phyloP scores from a whole-genome alignment of 2,888 invertebrate genomes.

The Linnaemya vulpina region DNA sequence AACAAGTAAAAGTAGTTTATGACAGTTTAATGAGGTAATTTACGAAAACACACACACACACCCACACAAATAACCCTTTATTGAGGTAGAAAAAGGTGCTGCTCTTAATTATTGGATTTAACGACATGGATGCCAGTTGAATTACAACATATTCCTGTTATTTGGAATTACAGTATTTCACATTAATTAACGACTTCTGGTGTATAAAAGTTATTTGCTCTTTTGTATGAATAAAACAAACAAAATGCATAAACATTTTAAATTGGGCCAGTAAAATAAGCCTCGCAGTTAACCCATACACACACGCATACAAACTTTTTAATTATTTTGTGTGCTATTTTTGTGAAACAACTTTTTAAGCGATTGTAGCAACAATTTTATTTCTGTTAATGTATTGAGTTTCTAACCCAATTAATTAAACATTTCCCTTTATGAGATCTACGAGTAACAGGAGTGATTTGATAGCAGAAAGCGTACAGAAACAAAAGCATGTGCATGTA shows the following conservation, averaged over 20 bases:
- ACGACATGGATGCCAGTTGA: background rate
- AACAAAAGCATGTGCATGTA: background rate
- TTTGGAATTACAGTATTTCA: background rate
- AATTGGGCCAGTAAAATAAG: background rate
- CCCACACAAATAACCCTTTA: conserved; percentile 1
- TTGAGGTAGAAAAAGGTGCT: background rate
- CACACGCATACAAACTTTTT: background rate
- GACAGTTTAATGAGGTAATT: background rate
- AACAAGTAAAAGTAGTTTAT: background rate
- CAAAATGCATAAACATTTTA: background rate
- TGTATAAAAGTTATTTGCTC: background rate
- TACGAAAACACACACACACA: background rate
- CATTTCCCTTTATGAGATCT: background rate
- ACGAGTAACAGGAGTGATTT: background rate
- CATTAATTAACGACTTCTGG: conserved; percentile 1
- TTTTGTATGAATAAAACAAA: background rate
- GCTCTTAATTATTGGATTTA: background rate
- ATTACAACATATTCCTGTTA: background rate
- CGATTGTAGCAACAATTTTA: background rate
- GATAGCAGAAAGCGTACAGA: background rate
- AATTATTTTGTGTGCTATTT: background rate
- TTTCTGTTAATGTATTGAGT: background rate
- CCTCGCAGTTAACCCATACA: background rate
- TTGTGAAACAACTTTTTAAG: background rate
- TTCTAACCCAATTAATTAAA: background rate